A percentile compares a stretch with the other conserved stretches of the same genome.
Conservation (phyloP, 2,888 invertebrate species). For the Galeopsomyia nigrocyanea region DNA sequence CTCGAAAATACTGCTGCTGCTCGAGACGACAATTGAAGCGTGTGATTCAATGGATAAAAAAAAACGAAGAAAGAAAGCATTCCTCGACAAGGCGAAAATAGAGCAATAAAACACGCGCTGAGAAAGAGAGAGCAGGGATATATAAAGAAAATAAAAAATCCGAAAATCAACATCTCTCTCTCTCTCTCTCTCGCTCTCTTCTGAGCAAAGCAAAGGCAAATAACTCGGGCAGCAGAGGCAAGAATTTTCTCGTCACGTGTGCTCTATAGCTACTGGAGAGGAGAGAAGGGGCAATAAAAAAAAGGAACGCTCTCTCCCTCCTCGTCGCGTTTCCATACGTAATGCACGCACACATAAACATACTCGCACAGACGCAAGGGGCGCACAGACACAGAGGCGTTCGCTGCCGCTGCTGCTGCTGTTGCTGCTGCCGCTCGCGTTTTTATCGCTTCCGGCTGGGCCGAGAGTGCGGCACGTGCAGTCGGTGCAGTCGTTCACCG, state of each 20-base stretch:
- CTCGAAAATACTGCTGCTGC: too few relatives aligned
- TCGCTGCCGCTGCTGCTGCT: too few relatives aligned
- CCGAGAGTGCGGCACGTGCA: constrained; percentile 36
- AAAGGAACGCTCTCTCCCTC: too few relatives aligned
- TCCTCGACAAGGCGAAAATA: constrained; percentile 1
- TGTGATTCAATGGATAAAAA: too few relatives aligned
- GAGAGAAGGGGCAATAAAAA: not conserved
- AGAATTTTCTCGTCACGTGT: not conserved
- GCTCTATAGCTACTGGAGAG: not conserved
- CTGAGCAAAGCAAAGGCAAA: constrained; percentile 1
- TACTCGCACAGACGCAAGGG: too few relatives aligned
- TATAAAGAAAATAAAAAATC: not conserved
- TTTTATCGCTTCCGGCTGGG: constrained; percentile 40
- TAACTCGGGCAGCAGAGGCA: not conserved
- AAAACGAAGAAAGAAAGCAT: not conserved
- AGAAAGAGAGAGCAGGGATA: not conserved
- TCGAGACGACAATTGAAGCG: too few relatives aligned
- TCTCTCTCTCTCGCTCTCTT: too few relatives aligned
- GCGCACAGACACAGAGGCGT: too few relatives aligned
- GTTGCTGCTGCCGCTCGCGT: not conserved
- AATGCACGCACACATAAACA: constrained; percentile 16
- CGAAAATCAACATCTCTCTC: constrained; percentile 15
- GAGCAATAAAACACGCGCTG: constrained; percentile 15
- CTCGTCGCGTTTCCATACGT: constrained; percentile 16
- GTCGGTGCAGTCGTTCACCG: constrained; percentile 44